These are phyloP conservation scores for Pelvicachromis taeniatus DNA, from an alignment of 2,113 vertebrate genomes.

Conservation along the genomic window DNA sequence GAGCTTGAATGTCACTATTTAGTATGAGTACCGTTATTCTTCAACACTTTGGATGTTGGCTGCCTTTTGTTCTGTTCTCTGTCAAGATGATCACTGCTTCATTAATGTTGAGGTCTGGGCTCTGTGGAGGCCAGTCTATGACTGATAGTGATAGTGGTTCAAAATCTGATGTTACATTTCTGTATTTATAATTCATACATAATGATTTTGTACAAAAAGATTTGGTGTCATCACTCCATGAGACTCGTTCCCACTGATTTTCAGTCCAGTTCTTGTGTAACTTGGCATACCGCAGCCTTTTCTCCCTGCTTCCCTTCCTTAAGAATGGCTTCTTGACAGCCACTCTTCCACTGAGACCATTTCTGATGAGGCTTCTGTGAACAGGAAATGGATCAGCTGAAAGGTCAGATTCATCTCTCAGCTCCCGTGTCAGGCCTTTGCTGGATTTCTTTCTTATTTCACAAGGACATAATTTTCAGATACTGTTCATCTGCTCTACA, in stretches of 20 bases:
- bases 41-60: not conserved
- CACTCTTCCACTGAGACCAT: not conserved
- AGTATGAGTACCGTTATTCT: not conserved
- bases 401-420: not conserved
- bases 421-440: not conserved
- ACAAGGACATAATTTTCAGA: not conserved
- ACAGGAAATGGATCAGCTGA: not conserved
- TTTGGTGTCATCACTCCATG: not conserved
- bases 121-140: not conserved
- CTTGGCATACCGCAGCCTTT: not conserved
- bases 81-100: not conserved
- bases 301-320: not conserved
- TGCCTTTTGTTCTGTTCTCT: not conserved
- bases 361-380: not conserved
- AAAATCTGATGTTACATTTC: not conserved
- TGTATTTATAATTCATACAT: not conserved
- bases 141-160: not conserved
- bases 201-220: not conserved
- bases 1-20: not conserved
- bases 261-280: not conserved
- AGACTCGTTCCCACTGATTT: not conserved
- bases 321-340: not conserved
- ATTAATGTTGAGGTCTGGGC: not conserved
- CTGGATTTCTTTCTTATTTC: not conserved
- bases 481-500: not conserved